These are phyloP conservation scores for Monochamus alternatus DNA, from an alignment of 2,888 invertebrate genomes.

Conservation along the genomic window DNA sequence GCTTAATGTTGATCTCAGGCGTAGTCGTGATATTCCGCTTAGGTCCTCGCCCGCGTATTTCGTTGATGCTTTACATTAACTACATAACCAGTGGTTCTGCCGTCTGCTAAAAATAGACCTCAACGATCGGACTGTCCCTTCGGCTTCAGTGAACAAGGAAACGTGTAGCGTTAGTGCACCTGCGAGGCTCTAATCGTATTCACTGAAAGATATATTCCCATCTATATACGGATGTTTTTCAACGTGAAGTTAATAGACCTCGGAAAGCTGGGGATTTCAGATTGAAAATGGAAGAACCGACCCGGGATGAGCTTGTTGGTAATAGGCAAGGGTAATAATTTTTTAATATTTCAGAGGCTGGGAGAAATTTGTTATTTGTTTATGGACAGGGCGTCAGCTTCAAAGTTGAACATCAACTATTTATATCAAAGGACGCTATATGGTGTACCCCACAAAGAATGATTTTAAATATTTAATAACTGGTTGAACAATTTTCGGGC, in stretches of 20 bases:
- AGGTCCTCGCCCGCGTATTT: constrained; percentile 7
- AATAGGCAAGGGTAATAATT: too few relatives aligned
- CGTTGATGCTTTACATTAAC: constrained; percentile 21
- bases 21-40: constrained; percentile 22
- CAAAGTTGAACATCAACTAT: too few relatives aligned
- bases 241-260: neutral
- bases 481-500: too few relatives aligned
- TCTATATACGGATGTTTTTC: neutral
- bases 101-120: constrained; percentile 21
- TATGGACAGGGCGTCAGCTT: too few relatives aligned
- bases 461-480: too few relatives aligned
- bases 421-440: too few relatives aligned
- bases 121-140: constrained; percentile 30
- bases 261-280: too few relatives aligned
- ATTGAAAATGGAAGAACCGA: too few relatives aligned
- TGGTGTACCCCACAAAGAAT: too few relatives aligned
- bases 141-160: constrained; percentile 9
- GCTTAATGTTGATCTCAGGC: constrained; percentile 14
- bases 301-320: too few relatives aligned
- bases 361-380: too few relatives aligned
- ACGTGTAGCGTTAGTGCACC: constrained; percentile 18
- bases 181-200: constrained; percentile 4
- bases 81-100: constrained; percentile 21
- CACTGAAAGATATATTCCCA: constrained; percentile 1
- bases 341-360: too few relatives aligned